Base-by-base conservation (phyloP, 2,797 vertebrate species). In the Picus viridis region DNA sequence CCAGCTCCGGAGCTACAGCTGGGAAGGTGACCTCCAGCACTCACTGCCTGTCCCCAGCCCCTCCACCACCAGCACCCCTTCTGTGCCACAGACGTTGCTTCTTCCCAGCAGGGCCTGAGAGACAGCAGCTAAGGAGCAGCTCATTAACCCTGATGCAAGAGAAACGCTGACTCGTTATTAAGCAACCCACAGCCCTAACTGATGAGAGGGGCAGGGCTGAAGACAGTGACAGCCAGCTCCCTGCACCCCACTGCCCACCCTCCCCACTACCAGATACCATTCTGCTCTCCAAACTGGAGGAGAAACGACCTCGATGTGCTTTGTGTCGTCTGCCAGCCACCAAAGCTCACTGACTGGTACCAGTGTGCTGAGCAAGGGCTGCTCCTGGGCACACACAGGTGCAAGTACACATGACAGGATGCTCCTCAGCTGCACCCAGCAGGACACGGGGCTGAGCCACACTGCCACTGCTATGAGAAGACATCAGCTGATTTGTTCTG, bases 81-180 rank as follows among this genome's bases (percentile, higher is more conserved):
- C 53, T 45, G 82, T 13, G 6, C 26, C 4, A 71, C 0, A 0
- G 41, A 80, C 4, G 3, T 54, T 56, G 83, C 90, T 88, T 86
- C 91, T 63, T 88, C 68, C 80, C 12, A 9, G 70, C 67, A 64
- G 51, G 56, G 67, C 65, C 47, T 0, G 0, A 7, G 54, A 64
- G n/a, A 56, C 84, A 85, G 83, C 0, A 1, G 77, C 69, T 79
- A 76, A 70, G 49, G 61, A 80, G 71, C 75, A 86, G 64, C 51
- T 90, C 88, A 74, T 79, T 29, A 58, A 70, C 58, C 84, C 88
- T 94, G 94, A 86, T 0, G 70, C 83, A 93, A 95, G 83, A 92
- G 88, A 69, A 93, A 34, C 0, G 9, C 92, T 59, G 68, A 82
- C 79, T 92, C 84, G 74, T 95, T 96, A 96, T 93, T 95, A 88